A percentile compares a stretch with the other conserved stretches of the same genome.
Conservation (phyloP, 2,888 invertebrate species). For the Nymphalis urticae region DNA sequence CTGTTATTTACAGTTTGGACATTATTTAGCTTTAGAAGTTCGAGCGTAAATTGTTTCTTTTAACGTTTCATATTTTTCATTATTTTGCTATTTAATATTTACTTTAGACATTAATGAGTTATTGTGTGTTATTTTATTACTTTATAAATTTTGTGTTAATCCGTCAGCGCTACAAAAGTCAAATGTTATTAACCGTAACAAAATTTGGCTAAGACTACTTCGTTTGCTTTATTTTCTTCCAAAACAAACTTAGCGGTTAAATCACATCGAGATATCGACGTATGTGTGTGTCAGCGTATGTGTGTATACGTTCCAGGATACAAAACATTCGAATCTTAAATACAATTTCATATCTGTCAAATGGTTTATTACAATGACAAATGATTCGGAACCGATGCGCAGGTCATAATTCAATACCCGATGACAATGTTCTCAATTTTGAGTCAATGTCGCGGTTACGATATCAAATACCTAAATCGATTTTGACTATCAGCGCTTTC, state of each 20-base stretch:
- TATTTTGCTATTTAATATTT: neutral
- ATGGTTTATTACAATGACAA: constrained; percentile 18
- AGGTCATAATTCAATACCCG: constrained; percentile 30
- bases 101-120: neutral
- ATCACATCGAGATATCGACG: too few relatives aligned
- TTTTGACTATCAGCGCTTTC: constrained; percentile 14
- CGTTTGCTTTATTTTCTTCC: too few relatives aligned
- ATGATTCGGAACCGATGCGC: constrained; percentile 16
- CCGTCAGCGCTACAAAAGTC: too few relatives aligned
- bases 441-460: constrained; percentile 31
- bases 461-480: constrained; percentile 30
- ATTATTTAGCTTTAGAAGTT: constrained; percentile 22
- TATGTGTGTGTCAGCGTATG: too few relatives aligned
- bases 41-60: constrained; percentile 1
- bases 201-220: too few relatives aligned
- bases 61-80: constrained; percentile 1
- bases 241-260: too few relatives aligned
- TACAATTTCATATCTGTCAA: constrained; percentile 7
- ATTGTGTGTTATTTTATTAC: neutral
- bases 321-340: constrained; percentile 5
- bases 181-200: too few relatives aligned
- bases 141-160: too few relatives aligned
- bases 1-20: constrained; percentile 30
- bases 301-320: neutral
- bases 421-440: constrained; percentile 34